Percentiles rank a stretch among this genome's conserved stretches.
Conservation (phyloP, 2,113 vertebrate species). For the Cynopterus brachyotis region DNA sequence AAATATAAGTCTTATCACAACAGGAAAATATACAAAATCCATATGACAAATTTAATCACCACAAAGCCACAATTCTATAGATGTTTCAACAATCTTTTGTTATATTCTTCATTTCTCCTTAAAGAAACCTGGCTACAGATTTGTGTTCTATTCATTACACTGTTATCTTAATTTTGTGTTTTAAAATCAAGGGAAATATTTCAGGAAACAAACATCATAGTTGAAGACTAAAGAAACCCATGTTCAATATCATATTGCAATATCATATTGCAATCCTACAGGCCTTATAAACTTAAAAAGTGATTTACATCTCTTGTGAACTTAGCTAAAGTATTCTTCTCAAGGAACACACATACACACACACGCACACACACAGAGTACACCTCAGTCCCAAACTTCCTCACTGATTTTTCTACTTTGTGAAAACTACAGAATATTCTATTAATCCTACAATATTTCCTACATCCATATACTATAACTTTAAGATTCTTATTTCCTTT, state of each 20-base stretch:
- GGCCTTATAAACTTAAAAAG: not conserved
- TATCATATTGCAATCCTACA: not conserved
- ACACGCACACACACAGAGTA: not conserved
- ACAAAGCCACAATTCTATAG: not conserved
- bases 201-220: slow-evolving; percentile 47
- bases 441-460: not conserved
- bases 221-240: slow-evolving; percentile 34
- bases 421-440: not conserved
- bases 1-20: not conserved
- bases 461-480: not conserved
- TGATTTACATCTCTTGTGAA: slow-evolving; percentile 51
- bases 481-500: not conserved
- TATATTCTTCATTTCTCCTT: slow-evolving; percentile 42
- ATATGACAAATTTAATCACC: not conserved
- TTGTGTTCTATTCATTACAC: not conserved
- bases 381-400: not conserved
- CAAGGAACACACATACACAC: slow-evolving; percentile 39
- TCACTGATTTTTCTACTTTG: slow-evolving; percentile 20
- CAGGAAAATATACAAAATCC: not conserved
- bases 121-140: slow-evolving; percentile 7
- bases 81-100: not conserved
- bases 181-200: slow-evolving; percentile 63
- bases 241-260: not conserved
- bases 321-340: not conserved
- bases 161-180: slow-evolving; percentile 33